These are phyloP conservation scores for Drosophila persimilis DNA, from an alignment of 1,140 invertebrate genomes.

Conservation along the genomic window DNA sequence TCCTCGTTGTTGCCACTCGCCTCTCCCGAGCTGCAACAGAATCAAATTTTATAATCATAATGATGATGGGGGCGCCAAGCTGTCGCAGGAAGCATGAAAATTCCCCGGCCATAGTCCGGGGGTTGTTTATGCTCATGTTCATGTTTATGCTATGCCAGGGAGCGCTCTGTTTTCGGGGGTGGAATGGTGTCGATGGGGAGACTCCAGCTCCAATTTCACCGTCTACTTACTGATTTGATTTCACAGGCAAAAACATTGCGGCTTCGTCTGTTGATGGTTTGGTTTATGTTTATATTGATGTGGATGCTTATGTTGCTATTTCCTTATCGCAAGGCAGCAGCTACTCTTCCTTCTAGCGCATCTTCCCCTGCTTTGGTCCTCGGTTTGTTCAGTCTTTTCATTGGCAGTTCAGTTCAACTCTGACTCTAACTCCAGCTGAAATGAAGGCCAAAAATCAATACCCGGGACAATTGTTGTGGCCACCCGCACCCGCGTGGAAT, in stretches of 20 bases:
- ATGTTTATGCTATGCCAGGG: slow-evolving; percentile 27
- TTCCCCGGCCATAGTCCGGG: slow-evolving; percentile 6
- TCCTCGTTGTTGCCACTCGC: slow-evolving; percentile 80
- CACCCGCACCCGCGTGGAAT: slow-evolving; percentile 14
- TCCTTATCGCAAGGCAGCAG: slow-evolving; percentile 49
- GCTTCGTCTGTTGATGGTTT: slow-evolving; percentile 1
- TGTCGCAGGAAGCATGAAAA: slow-evolving; percentile 47
- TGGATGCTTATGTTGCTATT: slow-evolving; percentile 22
- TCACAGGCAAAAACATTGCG: slow-evolving; percentile 81
- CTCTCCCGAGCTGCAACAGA: slow-evolving; percentile 65
- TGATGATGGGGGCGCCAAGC: slow-evolving; percentile 57
- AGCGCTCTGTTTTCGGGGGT: slow-evolving; percentile 32
- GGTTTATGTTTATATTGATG: slow-evolving; percentile 10
- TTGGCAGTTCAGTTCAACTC: slow-evolving; percentile 59
- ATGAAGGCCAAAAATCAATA: slow-evolving; percentile 72
- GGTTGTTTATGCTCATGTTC: slow-evolving; percentile 55
- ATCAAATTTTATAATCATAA: slow-evolving; percentile 51
- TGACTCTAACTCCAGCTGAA: slow-evolving; percentile 53
- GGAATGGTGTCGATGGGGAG: slow-evolving; percentile 25
- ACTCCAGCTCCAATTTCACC: slow-evolving; percentile 21
- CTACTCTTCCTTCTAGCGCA: slow-evolving; percentile 48
- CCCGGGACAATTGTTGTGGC: slow-evolving; percentile 62
- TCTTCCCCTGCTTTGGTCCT: slow-evolving; percentile 58
- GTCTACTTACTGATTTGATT: slow-evolving; percentile 81
- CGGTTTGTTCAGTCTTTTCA: slow-evolving; percentile 67